Base-by-base conservation (phyloP, 2,797 vertebrate genomes). In the Tapera naevia region DNA sequence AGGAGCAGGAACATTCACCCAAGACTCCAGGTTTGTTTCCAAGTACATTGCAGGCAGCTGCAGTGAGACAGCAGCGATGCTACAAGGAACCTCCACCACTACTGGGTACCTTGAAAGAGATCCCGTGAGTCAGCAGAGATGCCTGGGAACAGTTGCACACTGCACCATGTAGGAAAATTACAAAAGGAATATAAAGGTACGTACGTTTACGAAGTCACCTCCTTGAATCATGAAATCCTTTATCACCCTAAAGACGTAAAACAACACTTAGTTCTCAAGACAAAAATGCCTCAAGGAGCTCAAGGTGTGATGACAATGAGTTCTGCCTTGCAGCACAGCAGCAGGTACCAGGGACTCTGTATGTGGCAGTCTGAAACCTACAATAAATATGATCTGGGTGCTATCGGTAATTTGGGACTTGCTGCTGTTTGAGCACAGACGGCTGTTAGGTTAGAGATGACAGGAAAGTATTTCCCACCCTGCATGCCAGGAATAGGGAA, bases 181-280 rank as follows among this genome's bases (percentile, higher is more conserved):
- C 67, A 57, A 28, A 58, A 57, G 80, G 16, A 62, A 71, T 11
- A 23, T 0, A 64, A 9, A 37, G 79, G 10, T 96, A 99, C 99
- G 96, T 98, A 99, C 99, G 53, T 99, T 99, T 74, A 99, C 99
- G 97, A 99, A 99, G 97, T 99, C 99, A 18, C 99, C 99, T 94
- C 99, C 99, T 97, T 99, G 99, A 96, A 99, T 99, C 99, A 99
- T 99, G 95, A 99, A 99, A 98, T 99, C 99, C 97, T 99, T 99
- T 95, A 99, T 99, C 54, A 99, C 99, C 97, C 99, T 99, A 91
- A 45, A 97, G 94, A 72, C 81, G n/a, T 35, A 81, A 94, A 88
- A 43, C 8, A 66, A 35, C 7, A 60, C 10, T 96, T 35, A 93
- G 57, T 46, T 88, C 57, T 82, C 41, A 16, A 28, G 1, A 43